Evolutionary conservation across 1,140 invertebrate genomes (phyloP).

Genomic region (Zaprionus capensis): DNA sequence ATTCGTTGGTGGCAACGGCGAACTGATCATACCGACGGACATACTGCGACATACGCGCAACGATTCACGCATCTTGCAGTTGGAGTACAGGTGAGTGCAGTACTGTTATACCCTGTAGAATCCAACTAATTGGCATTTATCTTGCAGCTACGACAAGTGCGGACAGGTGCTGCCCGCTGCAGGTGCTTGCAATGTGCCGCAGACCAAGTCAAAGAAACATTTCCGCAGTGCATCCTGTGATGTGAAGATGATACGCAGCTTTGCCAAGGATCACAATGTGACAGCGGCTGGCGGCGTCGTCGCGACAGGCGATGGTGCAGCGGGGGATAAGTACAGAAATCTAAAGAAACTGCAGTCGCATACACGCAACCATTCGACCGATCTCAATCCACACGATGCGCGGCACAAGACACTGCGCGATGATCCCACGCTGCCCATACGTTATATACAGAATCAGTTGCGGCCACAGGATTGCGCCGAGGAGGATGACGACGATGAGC

Average conservation of each 20-base stretch:
- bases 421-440: conserved; percentile 66
- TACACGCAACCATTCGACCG: conserved; percentile 84
- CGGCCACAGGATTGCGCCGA: conserved; percentile 70
- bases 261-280: conserved; percentile 78
- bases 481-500: conserved; percentile 78
- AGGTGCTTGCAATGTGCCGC: conserved; percentile 59
- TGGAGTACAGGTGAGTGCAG: conserved; percentile 84
- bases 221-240: conserved; percentile 83
- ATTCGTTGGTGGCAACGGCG: conserved; percentile 64
- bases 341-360: conserved; percentile 81
- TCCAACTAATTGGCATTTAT: neutral
- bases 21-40: conserved; percentile 84
- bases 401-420: conserved; percentile 76
- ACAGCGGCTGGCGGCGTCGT: conserved; percentile 4
- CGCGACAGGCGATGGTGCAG: conserved; percentile 38
- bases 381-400: conserved; percentile 70
- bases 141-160: conserved; percentile 78
- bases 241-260: conserved; percentile 83
- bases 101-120: neutral
- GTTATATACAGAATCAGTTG: conserved; percentile 81
- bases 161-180: conserved; percentile 59
- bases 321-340: conserved; percentile 74
- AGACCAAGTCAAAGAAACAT: conserved; percentile 82
- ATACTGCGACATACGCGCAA: conserved; percentile 85
- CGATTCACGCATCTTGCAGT: conserved; percentile 87